phyloP scores from a whole-genome alignment of 2,113 vertebrate species.

The Scortum barcoo region DNA sequence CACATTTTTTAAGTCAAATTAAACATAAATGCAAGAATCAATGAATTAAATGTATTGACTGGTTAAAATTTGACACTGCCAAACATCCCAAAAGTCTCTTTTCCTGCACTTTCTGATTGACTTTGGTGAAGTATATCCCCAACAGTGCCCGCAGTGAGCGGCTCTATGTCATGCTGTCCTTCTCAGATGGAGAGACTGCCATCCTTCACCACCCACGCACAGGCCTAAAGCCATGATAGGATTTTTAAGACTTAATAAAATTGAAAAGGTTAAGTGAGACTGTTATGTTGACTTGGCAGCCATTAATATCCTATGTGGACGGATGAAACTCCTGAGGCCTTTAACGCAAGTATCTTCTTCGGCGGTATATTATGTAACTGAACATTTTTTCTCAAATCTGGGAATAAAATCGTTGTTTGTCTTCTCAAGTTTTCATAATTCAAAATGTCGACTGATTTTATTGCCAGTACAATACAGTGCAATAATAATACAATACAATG shows the following conservation, averaged over 20 bases:
- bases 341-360: conserved; percentile 18
- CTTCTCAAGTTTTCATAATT: background rate
- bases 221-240: conserved; percentile 36
- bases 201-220: background rate
- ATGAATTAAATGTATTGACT: background rate
- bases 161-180: conserved; percentile 1
- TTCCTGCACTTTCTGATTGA: background rate
- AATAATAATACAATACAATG: too few relatives aligned
- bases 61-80: too few relatives aligned
- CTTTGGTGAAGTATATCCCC: background rate
- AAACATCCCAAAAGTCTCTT: too few relatives aligned
- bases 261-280: conserved; percentile 61
- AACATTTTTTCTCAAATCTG: background rate
- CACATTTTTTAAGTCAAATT: background rate
- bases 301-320: conserved; percentile 40
- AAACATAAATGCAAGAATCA: background rate
- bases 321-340: conserved; percentile 8
- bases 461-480: too few relatives aligned
- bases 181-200: conserved; percentile 8
- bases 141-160: background rate
- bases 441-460: too few relatives aligned
- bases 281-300: conserved; percentile 55
- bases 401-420: too few relatives aligned
- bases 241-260: conserved; percentile 64
- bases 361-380: background rate